A percentile compares a stretch with the other conserved stretches of the same genome.
Conservation (phyloP, 2,797 vertebrate species). For the Muscicapa comitata region DNA sequence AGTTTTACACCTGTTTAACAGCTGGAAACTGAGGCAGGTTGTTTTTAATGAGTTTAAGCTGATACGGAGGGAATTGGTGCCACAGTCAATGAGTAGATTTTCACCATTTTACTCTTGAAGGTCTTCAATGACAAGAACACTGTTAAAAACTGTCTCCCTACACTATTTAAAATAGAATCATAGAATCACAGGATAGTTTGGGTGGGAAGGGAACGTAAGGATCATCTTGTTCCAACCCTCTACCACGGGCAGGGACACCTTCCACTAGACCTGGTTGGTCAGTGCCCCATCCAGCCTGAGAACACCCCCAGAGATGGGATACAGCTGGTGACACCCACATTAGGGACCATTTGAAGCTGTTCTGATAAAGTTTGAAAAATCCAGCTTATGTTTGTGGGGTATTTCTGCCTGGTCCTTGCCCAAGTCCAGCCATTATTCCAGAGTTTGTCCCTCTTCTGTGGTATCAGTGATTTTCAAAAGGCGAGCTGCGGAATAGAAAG, state of each 20-base stretch:
- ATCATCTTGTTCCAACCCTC: not conserved
- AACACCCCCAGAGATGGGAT: not conserved
- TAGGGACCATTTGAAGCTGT: not conserved
- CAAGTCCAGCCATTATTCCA: not conserved
- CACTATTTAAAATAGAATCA: not conserved
- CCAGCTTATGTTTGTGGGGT: not conserved
- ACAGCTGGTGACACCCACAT: too few relatives aligned
- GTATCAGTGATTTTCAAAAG: not conserved
- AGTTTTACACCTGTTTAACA: not conserved
- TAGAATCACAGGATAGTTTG: not conserved
- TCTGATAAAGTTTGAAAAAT: not conserved
- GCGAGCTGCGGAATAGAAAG: not conserved
- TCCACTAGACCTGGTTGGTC: not conserved
- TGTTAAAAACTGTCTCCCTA: not conserved
- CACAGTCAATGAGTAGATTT: not conserved
- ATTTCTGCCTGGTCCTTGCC: not conserved
- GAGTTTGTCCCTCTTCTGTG: not conserved
- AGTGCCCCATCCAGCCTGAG: not conserved
- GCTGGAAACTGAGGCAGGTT: not conserved
- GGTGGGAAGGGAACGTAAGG: accelerated
- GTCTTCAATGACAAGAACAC: not conserved
- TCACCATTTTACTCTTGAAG: not conserved
- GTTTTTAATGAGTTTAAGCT: not conserved
- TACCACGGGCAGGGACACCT: not conserved
- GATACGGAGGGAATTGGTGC: not conserved